Conservation (phyloP, 2,888 invertebrate species). For the Volucella bombylans region DNA sequence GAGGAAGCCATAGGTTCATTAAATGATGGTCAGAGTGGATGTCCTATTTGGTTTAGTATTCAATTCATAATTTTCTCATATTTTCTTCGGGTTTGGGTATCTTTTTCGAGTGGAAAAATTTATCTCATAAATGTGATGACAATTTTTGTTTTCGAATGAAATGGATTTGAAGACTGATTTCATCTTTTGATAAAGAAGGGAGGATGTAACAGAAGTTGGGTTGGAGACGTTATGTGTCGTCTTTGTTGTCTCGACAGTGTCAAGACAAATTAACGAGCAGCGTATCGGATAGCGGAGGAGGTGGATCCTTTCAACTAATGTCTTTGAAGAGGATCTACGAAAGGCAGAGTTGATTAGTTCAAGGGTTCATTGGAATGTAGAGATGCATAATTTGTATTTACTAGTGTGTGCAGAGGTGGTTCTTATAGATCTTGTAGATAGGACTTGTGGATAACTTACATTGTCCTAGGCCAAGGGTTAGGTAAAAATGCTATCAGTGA, state of each 20-base stretch:
- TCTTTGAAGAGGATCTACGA: conserved; percentile 12
- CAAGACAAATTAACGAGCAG: conserved; percentile 68
- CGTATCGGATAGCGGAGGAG: conserved; percentile 24
- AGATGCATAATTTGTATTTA: neutral
- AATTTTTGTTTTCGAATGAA: conserved; percentile 11
- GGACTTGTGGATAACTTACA: too few species aligned
- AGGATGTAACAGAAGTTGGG: conserved; percentile 4
- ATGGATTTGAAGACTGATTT: conserved; percentile 41
- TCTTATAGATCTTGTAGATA: too few species aligned
- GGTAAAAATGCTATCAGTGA: too few species aligned
- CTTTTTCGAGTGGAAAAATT: conserved; percentile 24
- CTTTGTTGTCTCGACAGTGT: conserved; percentile 64
- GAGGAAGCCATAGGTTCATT: conserved; percentile 56
- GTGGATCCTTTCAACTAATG: conserved; percentile 30
- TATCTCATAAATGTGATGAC: conserved; percentile 58
- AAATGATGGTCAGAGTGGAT: conserved; percentile 55
- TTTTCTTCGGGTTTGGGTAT: conserved; percentile 15
- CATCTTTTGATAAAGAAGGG: conserved; percentile 51
- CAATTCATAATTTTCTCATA: conserved; percentile 60
- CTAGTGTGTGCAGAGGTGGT: too few species aligned
- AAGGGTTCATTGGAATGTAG: neutral
- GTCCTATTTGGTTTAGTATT: conserved; percentile 70
- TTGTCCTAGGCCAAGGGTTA: too few species aligned
- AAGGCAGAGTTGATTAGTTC: conserved; percentile 28
- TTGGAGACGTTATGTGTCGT: conserved; percentile 47